Base-by-base conservation (phyloP, 2,797 vertebrate species). In the Gadopsis marmoratus region DNA sequence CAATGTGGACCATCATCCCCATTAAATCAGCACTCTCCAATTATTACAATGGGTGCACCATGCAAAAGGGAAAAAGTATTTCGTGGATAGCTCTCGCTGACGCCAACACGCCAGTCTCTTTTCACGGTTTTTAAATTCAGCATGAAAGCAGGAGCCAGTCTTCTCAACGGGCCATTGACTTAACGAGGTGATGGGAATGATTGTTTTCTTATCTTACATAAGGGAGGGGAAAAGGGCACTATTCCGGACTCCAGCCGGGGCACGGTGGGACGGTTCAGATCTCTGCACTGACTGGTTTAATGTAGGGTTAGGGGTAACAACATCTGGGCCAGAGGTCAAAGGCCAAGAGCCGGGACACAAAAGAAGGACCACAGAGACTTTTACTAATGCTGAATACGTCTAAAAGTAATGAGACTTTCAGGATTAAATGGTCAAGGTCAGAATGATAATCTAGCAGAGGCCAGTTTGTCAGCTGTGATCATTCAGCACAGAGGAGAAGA, bases 131-230 rank as follows among this genome's bases (percentile, higher is more conserved):
- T 82, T 73, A 78, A 90, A 87, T 87, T 81, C 61, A 56, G 78
- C 54, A 54, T 77, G 60, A 89, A 88, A 47, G 54, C 60, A 63
- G 71, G 69, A 84, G 83, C 66, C 81, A 80, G 74, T 78, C 76
- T 82, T 88, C 67, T 72, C 65, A 84, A 83, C 5, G 26, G 87
- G 39, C 55, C 84, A 81, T 91, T 90, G 88, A 78, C 78, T 70
- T 8, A 79, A 81, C 21, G 37, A 86, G 84, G 76, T 81, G 72
- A 86, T 81, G 62, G 54, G 45, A 68, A 50, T 62, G 68, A 88
- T 58, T 89, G 53, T 64, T 87, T 88, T 86, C 53, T 78, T 79
- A 80, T 82, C 83, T 85, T 84, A 87, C 23, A 37, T 88, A 92
- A 88, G 73, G 5, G 58, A 48, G 50, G 13, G 37, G 51, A 35